Percentiles rank a stretch among this genome's conserved stretches.
phyloP scores from a whole-genome alignment of 2,113 vertebrate genomes.

The Bos taurus region DNA sequence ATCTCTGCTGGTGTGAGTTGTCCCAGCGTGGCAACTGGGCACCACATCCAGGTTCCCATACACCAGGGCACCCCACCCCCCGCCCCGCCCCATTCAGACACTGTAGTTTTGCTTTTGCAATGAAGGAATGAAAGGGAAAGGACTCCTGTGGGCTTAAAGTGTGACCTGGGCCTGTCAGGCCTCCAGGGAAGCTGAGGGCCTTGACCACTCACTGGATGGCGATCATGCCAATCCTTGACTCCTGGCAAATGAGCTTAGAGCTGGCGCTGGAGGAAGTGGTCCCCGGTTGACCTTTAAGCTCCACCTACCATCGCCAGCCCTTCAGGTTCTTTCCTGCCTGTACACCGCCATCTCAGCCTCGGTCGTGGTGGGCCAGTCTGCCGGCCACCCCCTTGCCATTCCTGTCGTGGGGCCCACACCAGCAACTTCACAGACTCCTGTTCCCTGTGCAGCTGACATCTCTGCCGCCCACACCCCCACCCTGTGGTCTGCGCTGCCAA shows the following conservation, averaged over 20 bases:
- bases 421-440: background rate
- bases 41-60: background rate
- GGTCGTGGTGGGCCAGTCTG: background rate
- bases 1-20: background rate
- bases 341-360: fast-evolving
- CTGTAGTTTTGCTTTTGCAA: background rate
- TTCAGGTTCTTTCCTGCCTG: background rate
- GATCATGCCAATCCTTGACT: background rate
- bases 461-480: background rate
- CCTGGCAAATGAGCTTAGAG: background rate
- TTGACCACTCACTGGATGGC: background rate
- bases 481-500: fast-evolving
- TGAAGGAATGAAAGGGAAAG: background rate
- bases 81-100: background rate
- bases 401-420: fast-evolving
- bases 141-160: background rate
- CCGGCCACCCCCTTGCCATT: fast-evolving
- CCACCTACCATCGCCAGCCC: fast-evolving
- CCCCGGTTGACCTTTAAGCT: background rate
- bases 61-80: too few species aligned
- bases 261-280: background rate
- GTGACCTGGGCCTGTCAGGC: background rate
- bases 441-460: background rate
- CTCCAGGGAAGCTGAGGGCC: background rate
- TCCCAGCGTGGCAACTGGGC: background rate